A percentile compares a stretch with the other conserved stretches of the same genome.
phyloP scores from a whole-genome alignment of 2,113 vertebrate genomes.

The Nipponia nippon region DNA sequence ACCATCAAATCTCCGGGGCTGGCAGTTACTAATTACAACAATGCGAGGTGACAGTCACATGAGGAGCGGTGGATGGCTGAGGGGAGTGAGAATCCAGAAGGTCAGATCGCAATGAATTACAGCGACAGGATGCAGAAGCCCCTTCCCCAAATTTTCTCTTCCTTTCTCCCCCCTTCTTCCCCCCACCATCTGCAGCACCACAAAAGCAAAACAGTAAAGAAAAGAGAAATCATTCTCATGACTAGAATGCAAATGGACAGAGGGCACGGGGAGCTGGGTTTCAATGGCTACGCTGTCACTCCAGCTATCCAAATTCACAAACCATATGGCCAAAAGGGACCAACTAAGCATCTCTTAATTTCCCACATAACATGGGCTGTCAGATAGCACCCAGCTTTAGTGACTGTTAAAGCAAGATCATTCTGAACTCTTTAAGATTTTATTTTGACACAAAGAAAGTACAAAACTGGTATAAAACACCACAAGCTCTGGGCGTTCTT shows the following conservation, averaged over 20 bases:
- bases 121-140: neutral
- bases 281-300: neutral
- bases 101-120: neutral
- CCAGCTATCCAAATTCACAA: neutral
- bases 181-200: neutral
- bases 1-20: neutral
- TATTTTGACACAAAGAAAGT: neutral
- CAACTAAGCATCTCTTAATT: neutral
- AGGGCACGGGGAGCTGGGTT: neutral
- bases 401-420: neutral
- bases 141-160: neutral
- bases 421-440: neutral
- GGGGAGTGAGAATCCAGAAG: neutral
- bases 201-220: neutral
- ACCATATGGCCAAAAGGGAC: neutral
- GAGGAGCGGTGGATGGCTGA: neutral
- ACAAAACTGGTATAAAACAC: neutral
- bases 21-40: constrained; percentile 10
- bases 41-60: neutral
- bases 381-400: neutral
- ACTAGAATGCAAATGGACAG: neutral
- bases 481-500: neutral
- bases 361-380: neutral
- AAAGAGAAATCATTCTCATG: neutral
- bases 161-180: neutral